Conservation (phyloP, 2,797 vertebrate genomes). For the Sphenopsis melanotis region DNA sequence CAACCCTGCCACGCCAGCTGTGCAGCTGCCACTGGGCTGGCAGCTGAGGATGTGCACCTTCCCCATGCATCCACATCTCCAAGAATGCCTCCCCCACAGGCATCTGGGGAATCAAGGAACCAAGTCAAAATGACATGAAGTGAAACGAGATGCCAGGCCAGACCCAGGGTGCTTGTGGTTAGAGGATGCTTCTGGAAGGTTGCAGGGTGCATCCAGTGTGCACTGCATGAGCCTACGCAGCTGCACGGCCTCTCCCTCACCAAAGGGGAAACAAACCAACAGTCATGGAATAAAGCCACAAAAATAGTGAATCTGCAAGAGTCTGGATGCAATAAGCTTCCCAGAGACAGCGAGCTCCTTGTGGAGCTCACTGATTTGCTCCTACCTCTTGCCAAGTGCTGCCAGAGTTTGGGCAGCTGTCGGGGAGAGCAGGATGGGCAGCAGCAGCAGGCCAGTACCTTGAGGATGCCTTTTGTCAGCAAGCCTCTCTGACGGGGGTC, state of each 20-base stretch:
- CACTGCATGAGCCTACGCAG: neutral
- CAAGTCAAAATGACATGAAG: neutral
- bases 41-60: neutral
- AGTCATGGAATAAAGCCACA: neutral
- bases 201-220: neutral
- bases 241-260: neutral
- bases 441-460: neutral
- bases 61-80: fast-evolving
- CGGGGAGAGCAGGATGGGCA: neutral
- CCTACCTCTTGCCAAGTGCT: fast-evolving
- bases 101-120: neutral
- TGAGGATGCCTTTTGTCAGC: neutral
- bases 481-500: neutral
- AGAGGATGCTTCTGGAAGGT: neutral
- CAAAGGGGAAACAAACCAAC: neutral
- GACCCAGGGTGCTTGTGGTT: neutral
- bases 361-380: neutral
- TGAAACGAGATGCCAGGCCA: neutral
- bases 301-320: neutral
- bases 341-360: neutral
- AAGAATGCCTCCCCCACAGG: neutral
- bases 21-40: neutral
- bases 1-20: neutral
- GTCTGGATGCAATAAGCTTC: neutral
- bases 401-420: neutral